phyloP scores from a whole-genome alignment of 2,797 vertebrate species.

The Nasua narica region DNA sequence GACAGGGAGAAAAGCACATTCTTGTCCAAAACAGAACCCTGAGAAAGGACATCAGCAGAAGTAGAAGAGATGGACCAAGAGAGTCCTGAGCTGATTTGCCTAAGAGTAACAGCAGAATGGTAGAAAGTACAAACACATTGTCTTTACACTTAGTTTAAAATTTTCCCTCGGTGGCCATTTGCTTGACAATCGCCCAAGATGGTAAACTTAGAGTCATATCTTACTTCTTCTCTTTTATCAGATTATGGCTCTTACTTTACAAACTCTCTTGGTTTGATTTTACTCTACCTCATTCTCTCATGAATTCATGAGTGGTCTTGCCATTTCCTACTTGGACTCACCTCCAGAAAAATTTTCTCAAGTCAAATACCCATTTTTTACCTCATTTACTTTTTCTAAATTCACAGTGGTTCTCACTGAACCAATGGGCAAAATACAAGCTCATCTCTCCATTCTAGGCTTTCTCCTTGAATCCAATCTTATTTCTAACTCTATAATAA shows the following conservation, averaged over 20 bases:
- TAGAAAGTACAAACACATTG: neutral
- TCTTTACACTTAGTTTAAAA: neutral
- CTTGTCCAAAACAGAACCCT: neutral
- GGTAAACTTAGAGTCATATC: neutral
- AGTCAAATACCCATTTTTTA: neutral
- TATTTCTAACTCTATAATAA: neutral
- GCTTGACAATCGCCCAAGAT: neutral
- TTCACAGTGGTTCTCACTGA: neutral
- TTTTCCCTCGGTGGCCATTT: neutral
- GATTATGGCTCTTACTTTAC: neutral
- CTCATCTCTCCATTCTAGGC: neutral
- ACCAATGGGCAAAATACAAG: neutral
- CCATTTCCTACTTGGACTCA: neutral
- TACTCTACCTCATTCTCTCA: neutral
- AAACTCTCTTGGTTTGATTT: neutral
- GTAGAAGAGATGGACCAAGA: neutral
- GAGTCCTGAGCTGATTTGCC: neutral
- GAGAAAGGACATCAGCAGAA: neutral
- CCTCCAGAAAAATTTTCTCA: neutral
- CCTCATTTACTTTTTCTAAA: neutral
- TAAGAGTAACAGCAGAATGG: neutral
- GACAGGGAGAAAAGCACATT: neutral
- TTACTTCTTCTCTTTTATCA: neutral
- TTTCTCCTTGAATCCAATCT: neutral
- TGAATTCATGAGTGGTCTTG: neutral